Base-by-base conservation (phyloP, 1,140 invertebrate genomes). In the Drosophila jambulina region DNA sequence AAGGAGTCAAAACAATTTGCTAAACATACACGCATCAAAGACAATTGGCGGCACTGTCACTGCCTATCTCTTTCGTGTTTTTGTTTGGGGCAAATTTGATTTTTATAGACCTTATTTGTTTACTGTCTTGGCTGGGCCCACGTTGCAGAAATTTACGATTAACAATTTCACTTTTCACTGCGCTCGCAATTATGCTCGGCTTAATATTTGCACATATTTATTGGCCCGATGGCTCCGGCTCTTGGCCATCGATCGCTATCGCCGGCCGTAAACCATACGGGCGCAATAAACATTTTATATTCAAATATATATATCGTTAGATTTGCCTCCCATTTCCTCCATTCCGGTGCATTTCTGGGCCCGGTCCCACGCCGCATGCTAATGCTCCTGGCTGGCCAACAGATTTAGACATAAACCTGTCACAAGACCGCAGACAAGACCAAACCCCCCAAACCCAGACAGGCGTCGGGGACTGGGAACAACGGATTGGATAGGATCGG, bases 101-200 rank as follows among this genome's bases (percentile, higher is more conserved):
- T 88, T 72, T 87, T 78, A 80, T 88, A 77, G 67, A 40, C 63
- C 71, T 70, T 82, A 51, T 65, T 71, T 70, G 65, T 43, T 64
- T 81, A 43, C 25, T 21, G 43, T 40, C 65, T 54, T 42, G 48
- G 53, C 40, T 65, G 34, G 12, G 42, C 62, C 62, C 75, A 76
- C 64, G 46, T 49, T 49, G 77, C 60, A 72, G 21, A 56, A 46
- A 72, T 80, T 77, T 82, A 78, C 72, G 68, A 67, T 67, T 71
- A 70, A 74, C 84, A 88, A 86, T 88, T 88, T 88, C 84, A 90
- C 84, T 88, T 88, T 88, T 71, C 53, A 61, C 63, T 86, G 78
- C 75, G 79, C 62, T 68, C 70, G 65, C 75, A 86, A 85, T 85
- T 68, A 80, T 77, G 46, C 63, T 43, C 49, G 58, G 57, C 48